phyloP scores from a whole-genome alignment of 2,113 vertebrate species.

The Petrocephalus zakoni region DNA sequence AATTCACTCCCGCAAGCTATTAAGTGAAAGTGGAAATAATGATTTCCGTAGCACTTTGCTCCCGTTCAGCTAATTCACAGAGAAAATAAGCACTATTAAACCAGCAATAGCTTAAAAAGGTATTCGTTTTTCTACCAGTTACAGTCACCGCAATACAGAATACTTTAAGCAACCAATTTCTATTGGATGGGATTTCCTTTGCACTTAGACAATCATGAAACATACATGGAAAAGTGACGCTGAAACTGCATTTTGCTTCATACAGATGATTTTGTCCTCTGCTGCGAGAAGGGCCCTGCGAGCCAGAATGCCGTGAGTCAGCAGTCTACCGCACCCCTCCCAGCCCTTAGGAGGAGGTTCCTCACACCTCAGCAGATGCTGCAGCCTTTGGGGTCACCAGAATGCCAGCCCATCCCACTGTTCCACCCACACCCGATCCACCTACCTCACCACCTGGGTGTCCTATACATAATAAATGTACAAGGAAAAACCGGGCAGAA shows the following conservation, averaged over 20 bases:
- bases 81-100: not conserved
- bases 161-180: not conserved
- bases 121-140: not conserved
- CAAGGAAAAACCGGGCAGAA: not conserved
- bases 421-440: not conserved
- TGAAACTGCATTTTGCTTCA: not conserved
- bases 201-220: not conserved
- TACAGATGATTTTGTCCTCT: not conserved
- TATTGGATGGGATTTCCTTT: not conserved
- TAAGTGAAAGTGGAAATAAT: not conserved
- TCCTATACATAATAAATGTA: not conserved
- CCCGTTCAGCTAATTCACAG: not conserved
- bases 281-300: not conserved
- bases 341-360: not conserved
- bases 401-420: not conserved
- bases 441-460: not conserved
- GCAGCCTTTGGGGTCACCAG: not conserved
- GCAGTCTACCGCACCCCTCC: constrained; percentile 10
- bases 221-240: not conserved
- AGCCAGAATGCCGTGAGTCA: constrained; percentile 22
- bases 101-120: not conserved
- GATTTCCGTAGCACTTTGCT: not conserved
- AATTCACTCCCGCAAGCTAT: not conserved
- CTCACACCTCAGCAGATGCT: not conserved
- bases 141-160: not conserved